Conservation (phyloP, 1,140 invertebrate genomes). For the Anastatus disparis region DNA sequence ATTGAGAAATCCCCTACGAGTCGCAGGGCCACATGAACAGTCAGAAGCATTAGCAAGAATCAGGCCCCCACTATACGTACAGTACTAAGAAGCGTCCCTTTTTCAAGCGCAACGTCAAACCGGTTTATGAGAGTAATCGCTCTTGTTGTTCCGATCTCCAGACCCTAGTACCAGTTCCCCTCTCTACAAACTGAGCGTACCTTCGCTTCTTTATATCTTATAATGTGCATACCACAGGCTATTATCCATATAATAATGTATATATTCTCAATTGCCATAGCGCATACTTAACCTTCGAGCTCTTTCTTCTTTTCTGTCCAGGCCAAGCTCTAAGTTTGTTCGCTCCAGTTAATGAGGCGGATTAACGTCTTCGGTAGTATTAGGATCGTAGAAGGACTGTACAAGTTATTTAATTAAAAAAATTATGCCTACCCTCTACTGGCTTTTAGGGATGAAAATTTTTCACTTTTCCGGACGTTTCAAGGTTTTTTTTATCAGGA, state of each 20-base stretch:
- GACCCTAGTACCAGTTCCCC: too few species aligned
- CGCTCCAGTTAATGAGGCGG: conserved; percentile 40
- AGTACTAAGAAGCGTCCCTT: too few species aligned
- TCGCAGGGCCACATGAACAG: conserved; percentile 18
- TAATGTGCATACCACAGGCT: too few species aligned
- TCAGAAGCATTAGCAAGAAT: not conserved
- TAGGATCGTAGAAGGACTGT: conserved; percentile 35
- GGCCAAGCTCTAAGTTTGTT: too few species aligned
- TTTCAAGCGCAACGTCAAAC: conserved; percentile 1
- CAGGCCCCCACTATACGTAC: too few species aligned
- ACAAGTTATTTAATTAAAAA: too few species aligned
- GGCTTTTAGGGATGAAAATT: not conserved
- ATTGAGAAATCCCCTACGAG: conserved; percentile 41
- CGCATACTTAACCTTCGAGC: not conserved
- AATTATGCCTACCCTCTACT: too few species aligned
- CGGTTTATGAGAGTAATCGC: not conserved
- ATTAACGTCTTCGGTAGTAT: conserved; percentile 44
- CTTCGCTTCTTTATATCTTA: too few species aligned
- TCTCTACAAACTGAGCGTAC: too few species aligned
- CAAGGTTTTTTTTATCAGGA: conserved; percentile 34
- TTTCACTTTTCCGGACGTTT: conserved; percentile 18
- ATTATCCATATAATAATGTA: too few species aligned
- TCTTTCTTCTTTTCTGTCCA: not conserved
- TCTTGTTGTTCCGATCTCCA: too few species aligned
- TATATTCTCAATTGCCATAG: too few species aligned